Base-by-base conservation (phyloP, 2,113 vertebrate genomes). In the Pyrgilauda ruficollis region DNA sequence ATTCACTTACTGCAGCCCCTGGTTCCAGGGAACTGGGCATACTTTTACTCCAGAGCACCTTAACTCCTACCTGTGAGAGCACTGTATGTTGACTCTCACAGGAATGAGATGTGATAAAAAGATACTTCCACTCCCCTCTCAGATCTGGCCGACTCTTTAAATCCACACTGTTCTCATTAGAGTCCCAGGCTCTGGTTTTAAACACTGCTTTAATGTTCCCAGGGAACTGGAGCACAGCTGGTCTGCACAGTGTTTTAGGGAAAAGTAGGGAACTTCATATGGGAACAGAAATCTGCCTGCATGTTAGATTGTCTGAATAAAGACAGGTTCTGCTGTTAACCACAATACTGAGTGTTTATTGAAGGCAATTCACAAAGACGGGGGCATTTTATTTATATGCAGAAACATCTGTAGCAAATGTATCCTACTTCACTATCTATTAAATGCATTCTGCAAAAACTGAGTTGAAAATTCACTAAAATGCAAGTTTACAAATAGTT, bases 361-460 rank as follows among this genome's bases (percentile, higher is more conserved):
- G 52, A 52, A 87, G 49, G 58, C 64, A 62, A 68, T 87, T 81
- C 49, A 85, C 78, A 66, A 82, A 69, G 63, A 49, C 58, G 26
- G 33, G 47, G 58, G 18, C 41, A 85, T 69, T 84, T 83, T 58
- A 21, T 66, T 93, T 56, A 53, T 27, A 66, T 14, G 30, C 33
- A 87, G 70, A 93, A 94, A 87, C 53, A 83, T 83, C 70, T 85
- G 49, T 30, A 68, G 66, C 49, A 94, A 58, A 91, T n/a, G 52
- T 41, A 68, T 59, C 39, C 33, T 68, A 70, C 39, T 91, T 77
- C 24, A 22, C 44, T 82, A 30, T 61, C 21, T 81, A 37, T 73
- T 83, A 80, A 83, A 90, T 43, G 6, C 44, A 5, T 20, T 93
- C 82, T 85, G 79, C 31, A 76, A 79, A 93, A 85, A 30, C 4